A percentile compares a stretch with the other conserved stretches of the same genome.
These are phyloP conservation scores for Rhinoderma darwinii DNA, from an alignment of 2,113 vertebrate species.

Conservation along the genomic window DNA sequence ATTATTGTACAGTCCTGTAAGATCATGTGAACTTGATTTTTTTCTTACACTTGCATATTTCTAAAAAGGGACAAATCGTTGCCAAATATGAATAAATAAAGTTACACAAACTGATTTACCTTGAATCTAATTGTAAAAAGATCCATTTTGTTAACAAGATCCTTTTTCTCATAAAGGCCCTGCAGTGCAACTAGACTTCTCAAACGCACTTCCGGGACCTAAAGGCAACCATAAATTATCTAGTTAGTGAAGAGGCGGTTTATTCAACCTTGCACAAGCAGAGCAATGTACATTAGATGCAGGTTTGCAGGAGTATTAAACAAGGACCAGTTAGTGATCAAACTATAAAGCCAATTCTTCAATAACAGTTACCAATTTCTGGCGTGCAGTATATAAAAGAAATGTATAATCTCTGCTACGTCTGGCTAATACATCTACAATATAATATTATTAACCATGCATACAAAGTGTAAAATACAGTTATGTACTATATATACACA, in stretches of 20 bases:
- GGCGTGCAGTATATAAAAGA: too few relatives aligned
- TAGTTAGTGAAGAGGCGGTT: neutral
- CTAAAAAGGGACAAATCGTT: too few relatives aligned
- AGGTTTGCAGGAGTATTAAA: neutral
- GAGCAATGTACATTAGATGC: slow-evolving; percentile 6
- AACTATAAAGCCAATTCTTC: neutral
- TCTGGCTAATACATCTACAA: neutral
- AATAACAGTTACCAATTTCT: neutral
- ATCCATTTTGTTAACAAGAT: slow-evolving; percentile 81
- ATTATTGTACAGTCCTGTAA: too few relatives aligned
- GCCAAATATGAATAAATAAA: neutral
- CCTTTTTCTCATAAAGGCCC: slow-evolving; percentile 78
- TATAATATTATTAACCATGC: too few relatives aligned
- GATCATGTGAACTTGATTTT: too few relatives aligned
- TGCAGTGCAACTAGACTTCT: slow-evolving; percentile 84
- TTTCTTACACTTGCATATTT: too few relatives aligned
- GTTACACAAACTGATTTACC: slow-evolving; percentile 68
- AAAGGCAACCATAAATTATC: slow-evolving; percentile 52
- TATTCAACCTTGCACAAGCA: slow-evolving; percentile 15
- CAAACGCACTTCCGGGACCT: slow-evolving; percentile 87
- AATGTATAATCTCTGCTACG: too few relatives aligned
- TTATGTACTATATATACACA: too few relatives aligned
- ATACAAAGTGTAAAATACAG: too few relatives aligned
- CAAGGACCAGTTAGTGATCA: neutral
- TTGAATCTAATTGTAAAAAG: slow-evolving; percentile 90